These are phyloP conservation scores for Pseudochirops cupreus DNA, from an alignment of 2,797 vertebrate species.

Conservation along the genomic window DNA sequence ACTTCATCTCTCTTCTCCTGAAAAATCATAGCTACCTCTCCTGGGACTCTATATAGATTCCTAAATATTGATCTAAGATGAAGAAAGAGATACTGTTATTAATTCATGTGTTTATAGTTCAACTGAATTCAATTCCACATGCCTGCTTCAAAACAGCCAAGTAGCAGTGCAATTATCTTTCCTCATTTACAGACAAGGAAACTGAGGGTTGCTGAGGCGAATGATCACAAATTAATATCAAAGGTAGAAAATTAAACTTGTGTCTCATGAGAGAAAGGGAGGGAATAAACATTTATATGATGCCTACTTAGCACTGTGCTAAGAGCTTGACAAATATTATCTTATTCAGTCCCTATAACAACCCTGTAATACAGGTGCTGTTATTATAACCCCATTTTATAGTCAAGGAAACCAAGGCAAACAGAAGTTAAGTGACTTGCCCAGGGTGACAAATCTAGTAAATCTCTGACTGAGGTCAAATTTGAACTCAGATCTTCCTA, in stretches of 20 bases:
- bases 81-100: background rate
- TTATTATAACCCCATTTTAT: background rate
- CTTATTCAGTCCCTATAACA: background rate
- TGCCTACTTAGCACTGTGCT: background rate
- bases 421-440: background rate
- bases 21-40: background rate
- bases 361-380: background rate
- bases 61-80: background rate
- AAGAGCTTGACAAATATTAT: background rate
- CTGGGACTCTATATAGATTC: background rate
- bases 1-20: background rate
- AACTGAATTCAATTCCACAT: background rate
- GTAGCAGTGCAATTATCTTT: conserved; percentile 6
- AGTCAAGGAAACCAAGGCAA: background rate
- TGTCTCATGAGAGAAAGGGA: background rate
- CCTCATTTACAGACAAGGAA: conserved; percentile 41
- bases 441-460: background rate
- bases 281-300: background rate
- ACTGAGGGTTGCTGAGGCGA: conserved; percentile 20
- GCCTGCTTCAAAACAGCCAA: background rate
- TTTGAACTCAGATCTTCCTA: background rate
- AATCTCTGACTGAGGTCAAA: background rate
- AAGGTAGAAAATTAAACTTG: background rate
- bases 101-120: background rate
- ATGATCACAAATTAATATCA: background rate